Base-by-base conservation (phyloP, 2,797 vertebrate genomes). In the Leptodactylus fallax region DNA sequence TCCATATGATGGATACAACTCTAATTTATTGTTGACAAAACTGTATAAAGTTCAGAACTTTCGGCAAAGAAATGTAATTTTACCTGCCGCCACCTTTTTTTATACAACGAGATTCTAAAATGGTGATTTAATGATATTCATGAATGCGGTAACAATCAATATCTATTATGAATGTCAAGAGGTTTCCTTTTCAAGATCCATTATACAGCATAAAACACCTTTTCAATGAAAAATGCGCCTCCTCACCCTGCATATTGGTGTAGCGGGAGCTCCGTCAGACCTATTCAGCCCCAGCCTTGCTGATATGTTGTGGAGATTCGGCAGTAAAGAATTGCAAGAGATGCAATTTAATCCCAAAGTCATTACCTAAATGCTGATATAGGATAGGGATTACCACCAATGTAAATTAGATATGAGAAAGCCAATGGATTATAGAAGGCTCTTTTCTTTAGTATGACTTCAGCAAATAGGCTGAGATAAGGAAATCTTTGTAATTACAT, bases 401-500 rank as follows among this genome's bases (percentile, higher is more conserved):
- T 96, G 95, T 94, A 96, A 96, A 97, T 96, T 96, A 96, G 95
- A 95, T 93, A 93, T 93, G 92, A 94, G 93, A 93, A 93, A 94
- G 94, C 94, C 92, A 92, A 92, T 92, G 94, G 94, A 94, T 94
- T 94, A 95, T 94, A 95, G 91, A 92, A 91, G 92, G 92, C 92
- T 92, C 92, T 95, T 77, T 95, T 95, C 94, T 93, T 94, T 92
- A 74, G 93, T 93, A 96, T 94, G 94, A 95, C 94, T 94, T 94
- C 94, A 91, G 96, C 95, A 96, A 96, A 96, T 94, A 95, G 95
- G 91, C 92, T 94, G 91, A 94, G 96, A 97, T 96, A 96, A 97
- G 96, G 93, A 96, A 95, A 96, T 95, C 96, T 96, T 95, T 95
- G 95, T 97, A 96, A 96, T 97, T 96, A 96, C 96, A 95, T 90